Evolutionary conservation across 2,888 invertebrate species (phyloP).

Genomic region (Silvanus unidentatus): DNA sequence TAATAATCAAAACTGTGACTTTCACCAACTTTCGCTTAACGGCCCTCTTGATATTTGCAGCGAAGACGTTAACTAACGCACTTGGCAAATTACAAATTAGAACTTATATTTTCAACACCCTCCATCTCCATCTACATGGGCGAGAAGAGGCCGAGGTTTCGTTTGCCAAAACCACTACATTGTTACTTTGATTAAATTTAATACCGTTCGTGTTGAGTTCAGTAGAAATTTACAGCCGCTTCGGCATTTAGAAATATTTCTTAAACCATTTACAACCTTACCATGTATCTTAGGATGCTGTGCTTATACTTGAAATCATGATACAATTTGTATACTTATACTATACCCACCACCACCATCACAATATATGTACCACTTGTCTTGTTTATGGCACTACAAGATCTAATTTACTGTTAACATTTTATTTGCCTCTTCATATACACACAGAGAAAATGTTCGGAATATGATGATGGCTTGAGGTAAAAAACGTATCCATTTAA

Average conservation of each 20-base stretch:
- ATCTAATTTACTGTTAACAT: too few species aligned
- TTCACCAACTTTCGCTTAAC: constrained; percentile 43
- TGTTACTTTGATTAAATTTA: constrained; percentile 45
- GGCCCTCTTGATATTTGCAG: constrained; percentile 41
- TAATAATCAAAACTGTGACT: constrained; percentile 45
- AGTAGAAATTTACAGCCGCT: constrained; percentile 29
- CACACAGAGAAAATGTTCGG: too few species aligned
- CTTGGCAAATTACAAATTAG: constrained; percentile 45
- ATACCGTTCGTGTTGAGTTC: constrained; percentile 32
- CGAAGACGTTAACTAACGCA: constrained; percentile 44
- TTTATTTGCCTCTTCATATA: too few species aligned
- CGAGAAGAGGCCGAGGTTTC: constrained; percentile 18
- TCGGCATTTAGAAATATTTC: constrained; percentile 10
- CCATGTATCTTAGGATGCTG: too few species aligned
- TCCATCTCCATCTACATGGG: constrained; percentile 17
- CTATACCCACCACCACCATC: too few species aligned
- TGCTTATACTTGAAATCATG: too few species aligned
- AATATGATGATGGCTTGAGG: too few species aligned
- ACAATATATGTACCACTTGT: too few species aligned
- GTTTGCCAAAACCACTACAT: constrained; percentile 36
- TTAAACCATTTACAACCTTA: too few species aligned
- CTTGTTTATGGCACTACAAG: too few species aligned
- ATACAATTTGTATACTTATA: too few species aligned
- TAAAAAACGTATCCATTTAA: constrained; percentile 9
- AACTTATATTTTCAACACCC: constrained; percentile 44